Evolutionary conservation across 1,140 invertebrate genomes (phyloP).

Genomic region (Drosophila leontia): DNA sequence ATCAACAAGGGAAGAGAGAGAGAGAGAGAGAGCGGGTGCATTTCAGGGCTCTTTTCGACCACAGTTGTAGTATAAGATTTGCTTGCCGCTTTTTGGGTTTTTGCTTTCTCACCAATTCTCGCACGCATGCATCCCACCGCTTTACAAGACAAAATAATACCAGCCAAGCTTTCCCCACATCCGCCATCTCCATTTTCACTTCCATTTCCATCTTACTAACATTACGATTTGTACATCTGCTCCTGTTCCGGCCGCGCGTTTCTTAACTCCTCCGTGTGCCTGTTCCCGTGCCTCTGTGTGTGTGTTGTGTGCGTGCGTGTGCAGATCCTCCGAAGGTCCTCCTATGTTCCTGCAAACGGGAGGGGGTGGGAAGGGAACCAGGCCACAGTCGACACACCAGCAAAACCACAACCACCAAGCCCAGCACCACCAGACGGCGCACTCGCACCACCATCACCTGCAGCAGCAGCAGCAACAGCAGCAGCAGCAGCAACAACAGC

Average conservation of each 20-base stretch:
- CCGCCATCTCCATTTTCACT: constrained; percentile 32
- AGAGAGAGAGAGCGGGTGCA: neutral
- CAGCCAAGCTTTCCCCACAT: constrained; percentile 19
- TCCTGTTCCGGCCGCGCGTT: constrained; percentile 36
- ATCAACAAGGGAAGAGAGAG: constrained; percentile 3
- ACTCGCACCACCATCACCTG: constrained; percentile 64
- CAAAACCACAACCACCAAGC: constrained; percentile 68
- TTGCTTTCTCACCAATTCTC: constrained; percentile 9
- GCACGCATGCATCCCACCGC: constrained; percentile 14
- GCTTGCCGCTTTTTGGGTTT: constrained; percentile 25
- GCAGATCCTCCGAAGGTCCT: constrained; percentile 81
- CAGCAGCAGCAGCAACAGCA: constrained; percentile 35
- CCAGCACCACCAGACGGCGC: constrained; percentile 67
- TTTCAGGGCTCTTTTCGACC: constrained; percentile 1
- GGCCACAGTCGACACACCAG: constrained; percentile 78
- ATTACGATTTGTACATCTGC: constrained; percentile 78
- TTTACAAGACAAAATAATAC: constrained; percentile 23
- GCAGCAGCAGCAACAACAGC: constrained; percentile 28
- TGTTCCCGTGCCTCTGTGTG: constrained; percentile 43
- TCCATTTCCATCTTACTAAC: constrained; percentile 77
- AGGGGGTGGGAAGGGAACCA: constrained; percentile 85
- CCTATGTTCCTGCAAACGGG: constrained; percentile 83
- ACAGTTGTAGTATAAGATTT: constrained; percentile 36
- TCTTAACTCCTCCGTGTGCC: constrained; percentile 41
- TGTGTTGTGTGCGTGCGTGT: constrained; percentile 40